Base-by-base conservation (phyloP, 37 sponge, comb jelly and placozoan species). In the Haliclona indistincta region DNA sequence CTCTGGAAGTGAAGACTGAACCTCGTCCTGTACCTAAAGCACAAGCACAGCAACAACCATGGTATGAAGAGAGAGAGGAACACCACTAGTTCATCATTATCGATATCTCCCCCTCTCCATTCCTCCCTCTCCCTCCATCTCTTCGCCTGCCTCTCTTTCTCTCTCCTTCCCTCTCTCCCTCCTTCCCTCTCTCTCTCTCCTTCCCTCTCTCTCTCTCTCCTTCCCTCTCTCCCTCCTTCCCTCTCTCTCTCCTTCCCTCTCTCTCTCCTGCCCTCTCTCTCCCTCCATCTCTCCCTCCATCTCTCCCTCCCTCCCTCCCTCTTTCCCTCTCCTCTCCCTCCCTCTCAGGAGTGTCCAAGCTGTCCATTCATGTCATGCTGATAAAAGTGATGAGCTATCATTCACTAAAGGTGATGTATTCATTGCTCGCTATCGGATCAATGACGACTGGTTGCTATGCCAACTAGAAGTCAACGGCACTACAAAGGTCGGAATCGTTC, bases 391-490 rank as follows among this genome's bases (percentile, higher is more conserved):
- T 67, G 94, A 93, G 70, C 86, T 93, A 7, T 55, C 60, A 13
- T 85, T 93, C 67, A 23, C 17, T 1, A 64, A 73, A 32, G 94
- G 89, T 29, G 94, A 84, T 32, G 37, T 76, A 3, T 39, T 93
- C 29, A 28, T 47, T 11, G 86, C 88, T n/a, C 64, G 68, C 32
- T 64, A 77, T 29, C 73, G 81, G 60, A 68, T 93, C 44, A 80
- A 93, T 47, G 68, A 30, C 11, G 86, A 93, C 58, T 93, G 94
- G 94, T 51, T 88, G 38, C 74, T 88, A 25, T 93, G 94, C 73
- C 10, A 30, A 1, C 49, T 28, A 22, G 58, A 22, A 23, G 91
- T 77, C 49, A 71, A 77, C 39, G 34, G 53, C 35, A 74, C 68
- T 23, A n/a, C n/a, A n/a, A n/a, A 58, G 60, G 4, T 4, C 37